These are phyloP conservation scores for Drosophila prosaltans DNA, from an alignment of 1,140 invertebrate species.

Conservation along the genomic window DNA sequence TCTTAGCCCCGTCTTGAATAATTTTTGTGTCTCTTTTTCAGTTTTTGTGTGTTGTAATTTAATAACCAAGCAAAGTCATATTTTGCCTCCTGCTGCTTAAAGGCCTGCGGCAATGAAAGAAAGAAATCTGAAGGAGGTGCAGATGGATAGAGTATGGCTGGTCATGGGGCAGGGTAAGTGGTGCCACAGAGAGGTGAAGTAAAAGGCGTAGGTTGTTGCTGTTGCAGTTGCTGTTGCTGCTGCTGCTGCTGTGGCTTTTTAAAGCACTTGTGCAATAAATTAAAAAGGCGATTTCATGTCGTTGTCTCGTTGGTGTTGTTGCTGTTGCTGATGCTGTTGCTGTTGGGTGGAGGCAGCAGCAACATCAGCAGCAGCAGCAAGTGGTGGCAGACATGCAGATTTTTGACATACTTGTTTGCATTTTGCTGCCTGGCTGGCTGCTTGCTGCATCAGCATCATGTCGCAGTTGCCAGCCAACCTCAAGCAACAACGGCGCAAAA, in stretches of 20 bases:
- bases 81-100: constrained; percentile 77
- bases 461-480: constrained; percentile 59
- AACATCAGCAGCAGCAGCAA: constrained; percentile 62
- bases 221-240: constrained; percentile 46
- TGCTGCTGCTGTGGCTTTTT: constrained; percentile 62
- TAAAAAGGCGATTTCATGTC: constrained; percentile 79
- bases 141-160: constrained; percentile 21
- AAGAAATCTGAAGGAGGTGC: constrained; percentile 27
- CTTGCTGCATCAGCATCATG: constrained; percentile 63
- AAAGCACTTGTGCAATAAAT: constrained; percentile 81
- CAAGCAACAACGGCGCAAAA: constrained; percentile 45
- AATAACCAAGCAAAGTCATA: constrained; percentile 77
- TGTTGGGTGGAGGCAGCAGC: constrained; percentile 22
- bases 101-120: constrained; percentile 48
- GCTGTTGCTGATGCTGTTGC: constrained; percentile 29
- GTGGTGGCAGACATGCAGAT: constrained; percentile 81
- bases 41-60: constrained; percentile 78
- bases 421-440: constrained; percentile 70
- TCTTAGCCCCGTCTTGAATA: constrained; percentile 41
- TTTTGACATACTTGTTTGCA: constrained; percentile 82
- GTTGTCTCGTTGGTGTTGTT: constrained; percentile 54
- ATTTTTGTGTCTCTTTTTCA: constrained; percentile 79
- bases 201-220: constrained; percentile 55
- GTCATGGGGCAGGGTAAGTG: neutral
- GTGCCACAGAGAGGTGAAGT: constrained; percentile 1